Conservation (phyloP, 2,888 invertebrate genomes). For the Aromia moschata region DNA sequence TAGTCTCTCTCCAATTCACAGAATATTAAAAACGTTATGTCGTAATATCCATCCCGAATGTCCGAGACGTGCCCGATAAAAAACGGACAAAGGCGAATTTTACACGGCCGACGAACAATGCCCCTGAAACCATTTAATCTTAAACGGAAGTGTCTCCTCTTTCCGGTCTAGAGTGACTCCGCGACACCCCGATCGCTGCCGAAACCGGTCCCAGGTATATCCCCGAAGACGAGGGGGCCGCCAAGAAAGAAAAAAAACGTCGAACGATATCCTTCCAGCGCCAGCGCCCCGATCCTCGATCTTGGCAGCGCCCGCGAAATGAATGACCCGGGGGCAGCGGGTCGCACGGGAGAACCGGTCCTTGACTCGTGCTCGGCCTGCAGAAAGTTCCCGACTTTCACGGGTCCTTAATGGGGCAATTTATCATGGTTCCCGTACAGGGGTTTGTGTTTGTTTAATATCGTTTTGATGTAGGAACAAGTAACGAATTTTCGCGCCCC, state of each 20-base stretch:
- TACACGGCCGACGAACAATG: conserved; percentile 35
- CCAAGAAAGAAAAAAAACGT: conserved; percentile 14
- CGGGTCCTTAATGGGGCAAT: conserved; percentile 15
- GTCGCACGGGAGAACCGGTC: conserved; percentile 25
- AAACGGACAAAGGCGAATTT: conserved; percentile 32
- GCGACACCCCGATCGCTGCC: conserved; percentile 40
- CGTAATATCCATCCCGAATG: conserved; percentile 24
- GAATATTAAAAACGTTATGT: conserved; percentile 33
- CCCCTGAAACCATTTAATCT: conserved; percentile 50
- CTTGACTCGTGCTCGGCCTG: conserved; percentile 34
- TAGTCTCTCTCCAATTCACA: no score
- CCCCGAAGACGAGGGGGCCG: conserved; percentile 10
- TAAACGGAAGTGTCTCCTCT: conserved; percentile 51
- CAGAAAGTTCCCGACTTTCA: conserved; percentile 12
- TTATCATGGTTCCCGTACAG: conserved; percentile 27
- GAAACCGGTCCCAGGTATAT: conserved; percentile 39
- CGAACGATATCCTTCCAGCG: no score
- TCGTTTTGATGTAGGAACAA: conserved; percentile 14
- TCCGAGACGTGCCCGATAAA: conserved; percentile 16
- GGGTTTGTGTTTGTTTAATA: conserved; percentile 24
- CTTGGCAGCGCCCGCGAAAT: conserved; percentile 30
- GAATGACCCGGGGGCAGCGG: conserved; percentile 34
- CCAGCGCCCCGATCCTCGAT: conserved; percentile 27
- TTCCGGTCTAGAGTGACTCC: conserved; percentile 50
- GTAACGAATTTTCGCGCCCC: conserved; percentile 30